phyloP scores from a whole-genome alignment of 2,113 vertebrate genomes.

The Cromileptes altivelis region DNA sequence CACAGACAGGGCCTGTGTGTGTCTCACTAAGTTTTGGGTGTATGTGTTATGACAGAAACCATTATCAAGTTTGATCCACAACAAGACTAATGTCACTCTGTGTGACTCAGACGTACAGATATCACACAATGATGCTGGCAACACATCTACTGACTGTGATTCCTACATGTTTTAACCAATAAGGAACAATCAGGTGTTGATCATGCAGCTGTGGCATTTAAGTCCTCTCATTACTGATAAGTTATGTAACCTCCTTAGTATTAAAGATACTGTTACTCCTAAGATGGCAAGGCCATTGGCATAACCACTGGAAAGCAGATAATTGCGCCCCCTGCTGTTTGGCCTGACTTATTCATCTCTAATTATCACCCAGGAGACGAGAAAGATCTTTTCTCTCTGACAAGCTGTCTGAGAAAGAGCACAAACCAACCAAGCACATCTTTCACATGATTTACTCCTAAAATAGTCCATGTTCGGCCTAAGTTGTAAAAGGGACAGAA shows the following conservation, averaged over 20 bases:
- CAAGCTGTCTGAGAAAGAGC: constrained; percentile 63
- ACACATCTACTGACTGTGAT: neutral
- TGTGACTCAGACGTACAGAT: constrained; percentile 16
- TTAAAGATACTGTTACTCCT: neutral
- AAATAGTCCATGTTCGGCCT: constrained; percentile 45
- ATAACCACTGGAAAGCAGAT: constrained; percentile 46
- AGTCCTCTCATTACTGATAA: constrained; percentile 3
- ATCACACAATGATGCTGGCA: neutral
- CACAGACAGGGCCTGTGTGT: constrained; percentile 30
- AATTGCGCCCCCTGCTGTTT: constrained; percentile 71
- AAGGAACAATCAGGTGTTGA: neutral
- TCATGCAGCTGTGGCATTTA: constrained; percentile 5
- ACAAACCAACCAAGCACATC: constrained; percentile 50
- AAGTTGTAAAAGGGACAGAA: neutral
- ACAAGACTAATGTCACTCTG: constrained; percentile 12
- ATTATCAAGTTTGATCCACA: constrained; percentile 23
- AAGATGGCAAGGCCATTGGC: constrained; percentile 34
- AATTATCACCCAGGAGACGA: constrained; percentile 77
- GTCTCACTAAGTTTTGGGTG: constrained; percentile 29
- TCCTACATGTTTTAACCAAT: neutral
- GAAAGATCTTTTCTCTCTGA: constrained; percentile 38
- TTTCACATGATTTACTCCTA: constrained; percentile 39
- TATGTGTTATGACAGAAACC: constrained; percentile 45
- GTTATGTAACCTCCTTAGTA: constrained; percentile 35
- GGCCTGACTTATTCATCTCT: constrained; percentile 52